These are phyloP conservation scores for Naso thynnoides DNA, from an alignment of 2,797 vertebrate genomes.

Conservation along the genomic window DNA sequence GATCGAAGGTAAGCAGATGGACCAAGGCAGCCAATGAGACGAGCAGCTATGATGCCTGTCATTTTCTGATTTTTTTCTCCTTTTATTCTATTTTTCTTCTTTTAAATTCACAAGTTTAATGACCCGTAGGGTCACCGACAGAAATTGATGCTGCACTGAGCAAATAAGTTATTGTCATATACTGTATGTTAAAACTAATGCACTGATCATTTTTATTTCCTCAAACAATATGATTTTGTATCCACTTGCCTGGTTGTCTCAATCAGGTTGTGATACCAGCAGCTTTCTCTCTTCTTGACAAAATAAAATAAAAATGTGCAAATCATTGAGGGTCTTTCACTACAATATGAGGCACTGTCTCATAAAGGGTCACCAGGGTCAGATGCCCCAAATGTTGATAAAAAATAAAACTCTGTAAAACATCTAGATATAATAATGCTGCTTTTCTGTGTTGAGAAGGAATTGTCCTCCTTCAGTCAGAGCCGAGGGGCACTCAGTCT, in stretches of 20 bases:
- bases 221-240: constrained; percentile 50
- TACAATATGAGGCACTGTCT: constrained; percentile 84
- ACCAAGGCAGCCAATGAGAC: constrained; percentile 75
- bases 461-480: constrained; percentile 57
- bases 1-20: constrained; percentile 67
- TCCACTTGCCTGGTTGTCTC: constrained; percentile 39
- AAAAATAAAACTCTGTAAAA: constrained; percentile 82
- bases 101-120: constrained; percentile 55
- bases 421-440: constrained; percentile 70
- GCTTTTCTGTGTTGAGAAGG: constrained; percentile 66
- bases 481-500: constrained; percentile 70
- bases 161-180: constrained; percentile 69
- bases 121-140: constrained; percentile 36
- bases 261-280: constrained; percentile 42
- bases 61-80: constrained; percentile 33
- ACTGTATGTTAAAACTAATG: constrained; percentile 62
- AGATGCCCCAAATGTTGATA: constrained; percentile 68
- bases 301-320: constrained; percentile 65
- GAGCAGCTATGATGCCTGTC: constrained; percentile 66
- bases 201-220: constrained; percentile 57
- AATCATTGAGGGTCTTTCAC: constrained; percentile 69
- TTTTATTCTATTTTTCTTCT: constrained; percentile 38
- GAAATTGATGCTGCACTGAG: constrained; percentile 51
- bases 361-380: constrained; percentile 72
- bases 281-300: constrained; percentile 48